Conservation (phyloP, 2,888 invertebrate genomes). For the Apoda limacodes region DNA sequence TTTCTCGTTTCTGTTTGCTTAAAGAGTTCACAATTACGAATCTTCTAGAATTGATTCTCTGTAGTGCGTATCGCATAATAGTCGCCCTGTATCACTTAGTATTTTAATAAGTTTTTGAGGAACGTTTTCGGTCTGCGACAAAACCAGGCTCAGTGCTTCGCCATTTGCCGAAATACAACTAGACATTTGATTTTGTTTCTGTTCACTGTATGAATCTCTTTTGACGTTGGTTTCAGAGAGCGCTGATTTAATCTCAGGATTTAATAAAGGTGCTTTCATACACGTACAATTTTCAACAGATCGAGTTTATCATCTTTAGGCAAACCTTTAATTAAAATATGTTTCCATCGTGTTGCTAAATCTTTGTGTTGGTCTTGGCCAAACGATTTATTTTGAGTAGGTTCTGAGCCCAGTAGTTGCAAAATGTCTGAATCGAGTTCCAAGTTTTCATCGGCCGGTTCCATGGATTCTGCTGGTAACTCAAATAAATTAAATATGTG, state of each 20-base stretch:
- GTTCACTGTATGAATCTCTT: constrained; percentile 13
- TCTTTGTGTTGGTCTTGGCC: constrained; percentile 9
- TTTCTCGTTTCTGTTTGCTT: constrained; percentile 9
- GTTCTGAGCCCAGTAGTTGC: too few relatives aligned
- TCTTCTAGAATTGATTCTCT: constrained; percentile 11
- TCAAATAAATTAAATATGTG: too few relatives aligned
- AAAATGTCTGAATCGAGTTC: too few relatives aligned
- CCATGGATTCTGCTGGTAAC: too few relatives aligned
- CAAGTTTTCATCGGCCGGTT: too few relatives aligned
- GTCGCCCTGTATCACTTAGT: constrained; percentile 16
- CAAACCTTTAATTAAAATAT: constrained; percentile 10
- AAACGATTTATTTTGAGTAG: background rate
- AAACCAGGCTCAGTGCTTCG: constrained; percentile 8
- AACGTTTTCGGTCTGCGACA: background rate
- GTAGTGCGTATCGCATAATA: constrained; percentile 14
- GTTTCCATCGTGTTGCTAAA: constrained; percentile 6
- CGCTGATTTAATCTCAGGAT: constrained; percentile 15
- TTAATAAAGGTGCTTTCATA: constrained; percentile 15
- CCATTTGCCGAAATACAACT: constrained; percentile 14
- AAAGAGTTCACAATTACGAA: constrained; percentile 9
- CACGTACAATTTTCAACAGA: constrained; percentile 13
- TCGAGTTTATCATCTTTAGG: constrained; percentile 4
- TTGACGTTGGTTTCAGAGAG: constrained; percentile 11
- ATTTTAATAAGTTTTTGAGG: constrained; percentile 8
- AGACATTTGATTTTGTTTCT: constrained; percentile 14